Conservation (phyloP, 2,888 invertebrate genomes). For the Nomada hirtipes region DNA sequence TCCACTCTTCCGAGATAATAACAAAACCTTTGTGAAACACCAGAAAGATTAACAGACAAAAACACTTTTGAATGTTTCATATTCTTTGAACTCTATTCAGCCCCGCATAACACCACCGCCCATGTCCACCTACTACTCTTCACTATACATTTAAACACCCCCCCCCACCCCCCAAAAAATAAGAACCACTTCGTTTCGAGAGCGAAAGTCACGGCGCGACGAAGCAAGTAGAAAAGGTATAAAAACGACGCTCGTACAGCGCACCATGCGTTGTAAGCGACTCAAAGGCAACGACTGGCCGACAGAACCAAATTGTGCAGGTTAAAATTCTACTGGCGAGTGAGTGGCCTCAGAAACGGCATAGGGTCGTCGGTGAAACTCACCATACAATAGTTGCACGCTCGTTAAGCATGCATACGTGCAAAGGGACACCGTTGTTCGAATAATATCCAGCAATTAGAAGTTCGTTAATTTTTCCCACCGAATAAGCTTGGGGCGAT, state of each 20-base stretch:
- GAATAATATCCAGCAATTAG: slow-evolving; percentile 22
- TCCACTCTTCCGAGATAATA: too few species aligned
- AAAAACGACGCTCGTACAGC: slow-evolving; percentile 23
- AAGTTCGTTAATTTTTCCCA: not conserved
- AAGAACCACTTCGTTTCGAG: not conserved
- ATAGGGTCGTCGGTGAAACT: slow-evolving; percentile 68
- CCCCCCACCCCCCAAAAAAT: not conserved
- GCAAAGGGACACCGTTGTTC: not conserved
- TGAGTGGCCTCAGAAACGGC: slow-evolving; percentile 66
- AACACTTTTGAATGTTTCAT: not conserved
- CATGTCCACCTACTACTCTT: not conserved
- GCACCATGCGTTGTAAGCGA: slow-evolving; percentile 58
- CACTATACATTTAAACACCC: not conserved
- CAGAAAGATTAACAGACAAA: too few species aligned
- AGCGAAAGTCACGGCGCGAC: slow-evolving; percentile 29
- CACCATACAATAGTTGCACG: slow-evolving; percentile 35
- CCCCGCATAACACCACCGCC: not conserved
- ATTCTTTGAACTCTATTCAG: not conserved
- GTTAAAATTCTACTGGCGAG: slow-evolving; percentile 70
- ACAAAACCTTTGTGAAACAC: too few species aligned
- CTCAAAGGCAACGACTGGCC: slow-evolving; percentile 66
- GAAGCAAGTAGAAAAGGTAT: not conserved
- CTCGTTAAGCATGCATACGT: slow-evolving; percentile 28
- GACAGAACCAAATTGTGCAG: slow-evolving; percentile 61
- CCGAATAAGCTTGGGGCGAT: not conserved